A percentile compares a stretch with the other conserved stretches of the same genome.
Conservation (phyloP, 1,140 invertebrate species). For the Brachionus koreanus region DNA sequence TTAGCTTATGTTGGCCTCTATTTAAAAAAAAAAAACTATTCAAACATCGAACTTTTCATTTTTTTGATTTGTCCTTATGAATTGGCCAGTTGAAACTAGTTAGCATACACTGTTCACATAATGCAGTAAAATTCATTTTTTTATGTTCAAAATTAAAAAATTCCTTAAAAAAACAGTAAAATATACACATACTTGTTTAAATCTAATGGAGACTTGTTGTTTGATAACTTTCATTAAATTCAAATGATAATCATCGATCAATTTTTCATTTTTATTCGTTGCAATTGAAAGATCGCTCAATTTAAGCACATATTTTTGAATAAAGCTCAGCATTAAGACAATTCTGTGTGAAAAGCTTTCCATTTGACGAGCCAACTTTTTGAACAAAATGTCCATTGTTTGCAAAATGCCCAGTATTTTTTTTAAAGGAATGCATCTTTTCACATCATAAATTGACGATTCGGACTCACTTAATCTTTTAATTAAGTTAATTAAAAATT, state of each 20-base stretch:
- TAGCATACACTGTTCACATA: no score
- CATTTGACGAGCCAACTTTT: constrained; percentile 76
- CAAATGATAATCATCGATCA: constrained; percentile 60
- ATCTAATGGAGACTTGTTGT: constrained; percentile 32
- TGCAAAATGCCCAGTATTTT: constrained; percentile 65
- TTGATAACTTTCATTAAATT: constrained; percentile 23
- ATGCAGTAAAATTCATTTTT: no score
- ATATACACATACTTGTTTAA: constrained; percentile 29
- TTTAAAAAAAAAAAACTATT: no score
- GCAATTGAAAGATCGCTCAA: constrained; percentile 53
- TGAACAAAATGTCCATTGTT: constrained; percentile 72
- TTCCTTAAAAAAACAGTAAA: not conserved
- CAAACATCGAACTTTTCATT: no score
- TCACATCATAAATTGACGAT: constrained; percentile 47
- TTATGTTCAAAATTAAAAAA: no score
- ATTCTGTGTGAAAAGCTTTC: constrained; percentile 66
- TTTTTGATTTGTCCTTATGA: no score
- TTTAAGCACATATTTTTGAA: constrained; percentile 64
- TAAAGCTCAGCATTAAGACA: constrained; percentile 69
- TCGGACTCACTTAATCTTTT: not conserved
- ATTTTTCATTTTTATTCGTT: constrained; percentile 49
- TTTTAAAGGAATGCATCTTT: constrained; percentile 51
- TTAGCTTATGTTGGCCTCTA: no score
- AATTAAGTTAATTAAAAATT: not conserved
- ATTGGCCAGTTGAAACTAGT: no score